A percentile compares a stretch with the other conserved stretches of the same genome.
Conservation (phyloP, 2,113 vertebrate genomes). For the Nanger granti region DNA sequence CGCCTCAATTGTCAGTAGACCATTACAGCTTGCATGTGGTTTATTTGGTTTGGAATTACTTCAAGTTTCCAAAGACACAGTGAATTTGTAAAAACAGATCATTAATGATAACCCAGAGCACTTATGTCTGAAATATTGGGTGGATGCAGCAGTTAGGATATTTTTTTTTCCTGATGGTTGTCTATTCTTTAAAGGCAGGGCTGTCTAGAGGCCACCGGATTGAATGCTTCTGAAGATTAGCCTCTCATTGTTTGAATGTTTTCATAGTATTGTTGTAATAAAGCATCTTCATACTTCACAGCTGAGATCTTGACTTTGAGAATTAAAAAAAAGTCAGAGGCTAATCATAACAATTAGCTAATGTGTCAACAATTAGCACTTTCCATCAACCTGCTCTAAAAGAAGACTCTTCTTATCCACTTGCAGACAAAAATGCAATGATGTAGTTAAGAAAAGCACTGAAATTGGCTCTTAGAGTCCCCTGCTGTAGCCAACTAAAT, state of each 20-base stretch:
- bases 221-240: slow-evolving; percentile 82
- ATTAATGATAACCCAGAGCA: slow-evolving; percentile 85
- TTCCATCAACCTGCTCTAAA: slow-evolving; percentile 80
- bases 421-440: slow-evolving; percentile 84
- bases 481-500: slow-evolving; percentile 76
- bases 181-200: slow-evolving; percentile 77
- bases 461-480: slow-evolving; percentile 75
- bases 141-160: slow-evolving; percentile 73
- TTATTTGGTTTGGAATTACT: slow-evolving; percentile 92
- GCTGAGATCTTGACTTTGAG: slow-evolving; percentile 85
- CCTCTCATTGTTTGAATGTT: slow-evolving; percentile 84
- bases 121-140: slow-evolving; percentile 83
- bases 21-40: slow-evolving; percentile 81
- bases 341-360: slow-evolving; percentile 91
- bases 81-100: slow-evolving; percentile 85
- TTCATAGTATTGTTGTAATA: slow-evolving; percentile 82
- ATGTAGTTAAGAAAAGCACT: slow-evolving; percentile 85
- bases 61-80: slow-evolving; percentile 90
- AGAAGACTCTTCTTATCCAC: slow-evolving; percentile 86
- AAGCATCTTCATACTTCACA: slow-evolving; percentile 84
- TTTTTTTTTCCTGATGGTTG: slow-evolving; percentile 73
- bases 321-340: slow-evolving; percentile 80
- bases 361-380: slow-evolving; percentile 86
- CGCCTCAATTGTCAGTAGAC: slow-evolving; percentile 84
- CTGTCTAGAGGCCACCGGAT: slow-evolving; percentile 79